Evolutionary conservation across 2,113 vertebrate genomes (phyloP), one percentile per base, ranked within the genome.

Genomic region (Australoheros scitulus): DNA sequence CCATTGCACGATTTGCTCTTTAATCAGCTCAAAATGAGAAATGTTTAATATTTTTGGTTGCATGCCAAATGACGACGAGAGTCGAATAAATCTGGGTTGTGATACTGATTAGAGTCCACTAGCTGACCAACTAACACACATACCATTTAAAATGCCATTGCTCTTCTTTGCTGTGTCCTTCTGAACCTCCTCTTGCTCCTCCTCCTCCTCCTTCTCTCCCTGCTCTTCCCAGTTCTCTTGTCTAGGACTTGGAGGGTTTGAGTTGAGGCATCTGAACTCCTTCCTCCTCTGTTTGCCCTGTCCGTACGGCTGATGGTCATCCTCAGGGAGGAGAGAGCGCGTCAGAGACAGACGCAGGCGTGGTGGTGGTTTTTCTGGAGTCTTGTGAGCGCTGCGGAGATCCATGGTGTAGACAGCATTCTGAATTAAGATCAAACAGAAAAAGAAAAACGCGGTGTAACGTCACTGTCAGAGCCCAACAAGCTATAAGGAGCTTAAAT

Each of bases 371-470:
- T 95, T 95, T 86, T 96, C 97, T 78, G 95, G 89, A 78, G 91
- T 81, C 94, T 96, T 97, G 96, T 97, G 97, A 78, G 98, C 96
- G 76, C 98, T 99, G 89, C 97, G 98, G 86, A 99, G 96, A 92
- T 99, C 98, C 98, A 99, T 99, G 78, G 96, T 94, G 93, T 98
- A 99, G 72, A 99, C 92, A 22, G 95, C 94, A 92, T 97, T 95
- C 89, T 93, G 80, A 72, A 72, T 72, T 43, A 52, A 72, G 65
- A 5, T 34, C 26, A 55, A 22, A 85, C n/a, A 64, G 41, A 79
- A n/a, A 81, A 15, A 20, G 10, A 56, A 15, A 10, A 38, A 22
- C 14, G 41, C 1, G 20, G 1, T 10, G n/a, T 58, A 41, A 41
- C 38, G 0, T 14, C 10, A n/a, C 3, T 34, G 5, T 59, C 17